Conservation (phyloP, 2,797 vertebrate species). For the Chiloscyllium punctatum region DNA sequence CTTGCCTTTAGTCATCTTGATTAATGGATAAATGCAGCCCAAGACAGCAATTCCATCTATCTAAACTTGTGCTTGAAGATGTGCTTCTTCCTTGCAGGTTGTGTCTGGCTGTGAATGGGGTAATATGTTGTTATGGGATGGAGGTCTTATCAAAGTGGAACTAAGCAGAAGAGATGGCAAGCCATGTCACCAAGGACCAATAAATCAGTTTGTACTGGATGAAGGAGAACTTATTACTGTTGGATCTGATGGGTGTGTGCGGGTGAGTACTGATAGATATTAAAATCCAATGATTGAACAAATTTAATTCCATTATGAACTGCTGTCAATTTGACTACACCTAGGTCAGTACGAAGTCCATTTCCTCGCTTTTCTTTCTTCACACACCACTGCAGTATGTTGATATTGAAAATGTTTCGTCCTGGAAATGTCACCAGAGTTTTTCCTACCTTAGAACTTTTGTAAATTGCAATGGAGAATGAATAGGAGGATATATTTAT, state of each 20-base stretch:
- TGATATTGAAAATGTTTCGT: neutral
- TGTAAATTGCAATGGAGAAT: neutral
- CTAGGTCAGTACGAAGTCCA: neutral
- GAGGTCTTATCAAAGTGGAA: slow-evolving; percentile 78
- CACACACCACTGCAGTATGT: neutral
- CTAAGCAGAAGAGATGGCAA: slow-evolving; percentile 61
- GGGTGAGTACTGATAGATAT: slow-evolving; percentile 59
- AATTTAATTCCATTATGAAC: neutral
- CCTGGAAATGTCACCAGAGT: neutral
- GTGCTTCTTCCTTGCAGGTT: slow-evolving; percentile 59
- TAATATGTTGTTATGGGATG: slow-evolving; percentile 89
- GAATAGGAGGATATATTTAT: neutral
- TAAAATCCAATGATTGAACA: neutral
- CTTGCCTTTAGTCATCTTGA: slow-evolving; percentile 36
- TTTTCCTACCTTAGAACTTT: neutral
- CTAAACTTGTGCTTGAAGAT: slow-evolving; percentile 28
- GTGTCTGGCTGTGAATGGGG: slow-evolving; percentile 88
- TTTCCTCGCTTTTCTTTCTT: neutral
- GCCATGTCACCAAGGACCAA: slow-evolving; percentile 70
- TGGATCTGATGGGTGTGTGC: slow-evolving; percentile 76
- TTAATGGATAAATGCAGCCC: neutral
- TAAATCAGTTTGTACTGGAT: slow-evolving; percentile 76
- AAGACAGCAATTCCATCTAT: neutral
- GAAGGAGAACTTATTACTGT: slow-evolving; percentile 79
- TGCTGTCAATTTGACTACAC: too few relatives aligned